Evolutionary conservation across 2,888 invertebrate genomes (phyloP).

Genomic region (Apotomis betuletana): DNA sequence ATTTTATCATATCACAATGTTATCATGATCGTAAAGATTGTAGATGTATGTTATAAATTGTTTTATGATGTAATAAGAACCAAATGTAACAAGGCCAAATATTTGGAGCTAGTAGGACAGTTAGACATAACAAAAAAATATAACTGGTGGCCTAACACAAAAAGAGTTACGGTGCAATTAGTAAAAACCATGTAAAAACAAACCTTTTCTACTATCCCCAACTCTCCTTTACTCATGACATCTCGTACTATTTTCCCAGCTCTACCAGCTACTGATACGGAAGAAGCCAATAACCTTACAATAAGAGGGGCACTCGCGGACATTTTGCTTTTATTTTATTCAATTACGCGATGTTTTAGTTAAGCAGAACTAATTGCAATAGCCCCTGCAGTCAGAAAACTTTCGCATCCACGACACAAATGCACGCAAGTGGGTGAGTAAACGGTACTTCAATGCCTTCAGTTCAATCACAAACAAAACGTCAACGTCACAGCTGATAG

Average conservation of each 20-base stretch:
- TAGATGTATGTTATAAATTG: background rate
- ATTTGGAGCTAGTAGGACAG: background rate
- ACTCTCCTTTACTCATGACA: conserved; percentile 93
- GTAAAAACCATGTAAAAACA: conserved; percentile 45
- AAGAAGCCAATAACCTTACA: conserved; percentile 89
- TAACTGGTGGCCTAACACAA: conserved; percentile 19
- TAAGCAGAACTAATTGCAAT: background rate
- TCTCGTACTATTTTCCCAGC: conserved; percentile 96
- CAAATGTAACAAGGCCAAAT: conserved; percentile 8
- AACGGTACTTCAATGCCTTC: conserved; percentile 17
- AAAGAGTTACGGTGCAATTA: background rate
- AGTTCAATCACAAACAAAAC: conserved; percentile 28
- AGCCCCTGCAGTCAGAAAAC: background rate
- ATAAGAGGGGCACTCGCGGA: conserved; percentile 86
- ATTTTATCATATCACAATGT: background rate
- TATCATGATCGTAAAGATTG: conserved; percentile 32
- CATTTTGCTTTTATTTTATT: conserved; percentile 68
- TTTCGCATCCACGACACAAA: conserved; percentile 32
- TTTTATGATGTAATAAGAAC: conserved; percentile 31
- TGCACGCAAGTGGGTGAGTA: conserved; percentile 25
- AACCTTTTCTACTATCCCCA: conserved; percentile 96
- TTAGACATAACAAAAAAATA: background rate
- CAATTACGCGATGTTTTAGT: conserved; percentile 23
- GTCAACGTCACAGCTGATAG: conserved; percentile 32
- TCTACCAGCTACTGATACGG: conserved; percentile 90